phyloP scores from a whole-genome alignment of 2,113 vertebrate species.

The Oreocharis arfaki region DNA sequence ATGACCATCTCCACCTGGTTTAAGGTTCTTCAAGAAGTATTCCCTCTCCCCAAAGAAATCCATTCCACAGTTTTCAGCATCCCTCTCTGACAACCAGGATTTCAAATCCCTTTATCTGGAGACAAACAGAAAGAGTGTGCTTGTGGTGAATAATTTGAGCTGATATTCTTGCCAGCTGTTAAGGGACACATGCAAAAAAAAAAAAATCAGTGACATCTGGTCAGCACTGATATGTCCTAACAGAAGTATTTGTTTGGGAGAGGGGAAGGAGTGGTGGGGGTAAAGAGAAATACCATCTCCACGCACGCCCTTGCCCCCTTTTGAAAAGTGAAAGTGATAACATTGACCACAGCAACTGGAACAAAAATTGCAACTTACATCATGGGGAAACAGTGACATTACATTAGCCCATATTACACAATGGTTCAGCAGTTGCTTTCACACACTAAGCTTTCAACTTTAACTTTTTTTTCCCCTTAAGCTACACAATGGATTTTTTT shows the following conservation, averaged over 20 bases:
- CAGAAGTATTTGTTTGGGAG: slow-evolving; percentile 38
- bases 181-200: slow-evolving; percentile 57
- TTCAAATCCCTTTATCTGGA: slow-evolving; percentile 72
- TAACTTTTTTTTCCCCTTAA: slow-evolving; percentile 61
- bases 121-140: slow-evolving; percentile 69
- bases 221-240: slow-evolving; percentile 58
- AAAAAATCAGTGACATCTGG: slow-evolving; percentile 63
- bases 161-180: slow-evolving; percentile 71
- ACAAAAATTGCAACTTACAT: slow-evolving; percentile 33
- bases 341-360: slow-evolving; percentile 39
- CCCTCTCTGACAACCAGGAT: slow-evolving; percentile 48
- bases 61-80: slow-evolving; percentile 66
- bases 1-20: not conserved
- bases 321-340: slow-evolving; percentile 56
- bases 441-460: slow-evolving; percentile 75
- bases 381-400: slow-evolving; percentile 39
- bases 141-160: slow-evolving; percentile 64
- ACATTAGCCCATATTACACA: slow-evolving; percentile 64
- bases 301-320: not conserved
- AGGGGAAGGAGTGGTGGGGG: not conserved
- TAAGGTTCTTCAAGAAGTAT: slow-evolving; percentile 15
- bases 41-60: slow-evolving; percentile 54
- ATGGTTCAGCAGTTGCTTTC: slow-evolving; percentile 73
- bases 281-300: slow-evolving; percentile 33
- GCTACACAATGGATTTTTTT: slow-evolving; percentile 74